A percentile compares a stretch with the other conserved stretches of the same genome.
Evolutionary conservation across 2,888 invertebrate genomes (phyloP).

Genomic region (Acanthosoma haemorrhoidale): DNA sequence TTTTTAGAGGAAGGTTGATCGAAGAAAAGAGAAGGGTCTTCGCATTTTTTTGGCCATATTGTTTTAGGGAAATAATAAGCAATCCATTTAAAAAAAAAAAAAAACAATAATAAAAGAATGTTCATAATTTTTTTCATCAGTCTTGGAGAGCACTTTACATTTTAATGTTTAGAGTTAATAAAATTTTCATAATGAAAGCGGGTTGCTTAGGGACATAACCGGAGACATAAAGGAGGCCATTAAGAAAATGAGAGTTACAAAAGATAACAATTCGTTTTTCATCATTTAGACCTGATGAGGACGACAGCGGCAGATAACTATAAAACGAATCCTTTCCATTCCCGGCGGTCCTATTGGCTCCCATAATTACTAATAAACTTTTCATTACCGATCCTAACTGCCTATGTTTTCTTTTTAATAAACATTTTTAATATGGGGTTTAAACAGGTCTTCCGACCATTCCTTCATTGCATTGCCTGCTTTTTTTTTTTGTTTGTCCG

Average conservation of each 20-base stretch:
- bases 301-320: neutral
- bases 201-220: neutral
- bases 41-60: no score
- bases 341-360: neutral
- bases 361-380: conserved; percentile 1
- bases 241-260: conserved; percentile 4
- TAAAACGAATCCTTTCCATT: conserved; percentile 5
- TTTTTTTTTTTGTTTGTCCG: no score
- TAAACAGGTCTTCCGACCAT: no score
- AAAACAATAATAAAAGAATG: no score
- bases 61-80: no score
- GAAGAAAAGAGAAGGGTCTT: no score
- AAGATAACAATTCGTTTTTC: conserved; percentile 5
- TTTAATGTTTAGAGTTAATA: neutral
- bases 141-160: no score
- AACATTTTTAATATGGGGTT: no score
- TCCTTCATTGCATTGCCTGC: no score
- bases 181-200: neutral
- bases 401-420: conserved; percentile 1
- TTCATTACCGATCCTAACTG: neutral
- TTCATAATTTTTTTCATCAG: no score
- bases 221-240: neutral
- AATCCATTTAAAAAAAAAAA: no score
- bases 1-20: no score
- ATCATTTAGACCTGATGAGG: conserved; percentile 2